phyloP scores from a whole-genome alignment of 1,140 invertebrate genomes.

The Phymorhynchus buccinoides region DNA sequence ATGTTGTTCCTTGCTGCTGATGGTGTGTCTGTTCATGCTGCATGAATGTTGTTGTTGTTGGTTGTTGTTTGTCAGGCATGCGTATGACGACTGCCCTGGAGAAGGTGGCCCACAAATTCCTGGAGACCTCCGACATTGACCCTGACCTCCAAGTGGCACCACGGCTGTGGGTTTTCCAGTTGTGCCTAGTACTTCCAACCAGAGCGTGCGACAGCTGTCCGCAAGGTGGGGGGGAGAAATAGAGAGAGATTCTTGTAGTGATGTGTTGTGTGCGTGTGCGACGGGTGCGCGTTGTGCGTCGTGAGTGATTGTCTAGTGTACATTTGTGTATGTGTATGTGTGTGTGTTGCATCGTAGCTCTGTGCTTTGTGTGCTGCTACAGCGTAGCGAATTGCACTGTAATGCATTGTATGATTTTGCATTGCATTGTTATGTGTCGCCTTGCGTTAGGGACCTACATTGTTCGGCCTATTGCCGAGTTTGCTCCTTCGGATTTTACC shows the following conservation, averaged over 20 bases:
- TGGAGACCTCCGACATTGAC: constrained; percentile 69
- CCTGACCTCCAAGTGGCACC: constrained; percentile 68
- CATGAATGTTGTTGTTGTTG: no score
- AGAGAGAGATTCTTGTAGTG: background rate
- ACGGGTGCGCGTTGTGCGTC: no score
- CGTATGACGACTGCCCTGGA: constrained; percentile 73
- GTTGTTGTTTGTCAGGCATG: constrained; percentile 70
- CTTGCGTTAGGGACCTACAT: no score
- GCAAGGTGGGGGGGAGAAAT: constrained; percentile 73
- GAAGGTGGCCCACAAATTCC: constrained; percentile 70
- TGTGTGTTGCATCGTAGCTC: background rate
- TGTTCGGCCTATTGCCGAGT: no score
- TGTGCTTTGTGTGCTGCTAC: background rate
- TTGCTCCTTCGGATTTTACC: no score
- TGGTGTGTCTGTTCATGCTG: no score
- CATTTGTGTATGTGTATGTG: constrained; percentile 9
- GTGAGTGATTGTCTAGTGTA: no score
- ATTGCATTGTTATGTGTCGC: no score
- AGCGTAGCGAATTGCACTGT: no score
- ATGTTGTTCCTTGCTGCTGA: no score
- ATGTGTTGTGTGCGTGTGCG: constrained; percentile 2
- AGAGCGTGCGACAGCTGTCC: constrained; percentile 77
- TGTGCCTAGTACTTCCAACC: no score
- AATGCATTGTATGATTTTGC: no score
- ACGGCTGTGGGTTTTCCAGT: constrained; percentile 69